phyloP scores from a whole-genome alignment of 2,888 invertebrate species.

The Ligdia adustata region DNA sequence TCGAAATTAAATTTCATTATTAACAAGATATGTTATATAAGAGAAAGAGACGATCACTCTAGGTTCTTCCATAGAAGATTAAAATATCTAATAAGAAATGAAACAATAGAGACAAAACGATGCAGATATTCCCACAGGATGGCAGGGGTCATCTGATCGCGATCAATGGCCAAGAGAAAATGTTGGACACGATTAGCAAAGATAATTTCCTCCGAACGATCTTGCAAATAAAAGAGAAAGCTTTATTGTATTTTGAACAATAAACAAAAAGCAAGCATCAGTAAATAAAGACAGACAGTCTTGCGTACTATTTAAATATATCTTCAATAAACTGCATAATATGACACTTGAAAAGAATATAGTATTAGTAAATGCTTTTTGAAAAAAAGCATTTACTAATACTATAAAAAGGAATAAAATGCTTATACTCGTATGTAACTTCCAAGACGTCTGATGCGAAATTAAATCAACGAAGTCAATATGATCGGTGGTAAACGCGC shows the following conservation, averaged over 20 bases:
- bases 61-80: slow-evolving; percentile 2
- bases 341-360: slow-evolving; percentile 36
- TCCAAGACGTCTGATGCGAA: slow-evolving; percentile 43
- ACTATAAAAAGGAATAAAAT: slow-evolving; percentile 27
- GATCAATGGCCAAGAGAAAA: slow-evolving; percentile 66
- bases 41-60: neutral
- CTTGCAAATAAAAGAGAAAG: slow-evolving; percentile 40
- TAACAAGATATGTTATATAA: too few relatives aligned
- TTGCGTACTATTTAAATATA: slow-evolving; percentile 16
- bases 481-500: slow-evolving; percentile 28
- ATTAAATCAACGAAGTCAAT: slow-evolving; percentile 48
- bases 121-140: slow-evolving; percentile 56
- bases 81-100: slow-evolving; percentile 11
- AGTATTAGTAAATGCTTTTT: slow-evolving; percentile 38
- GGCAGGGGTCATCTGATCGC: slow-evolving; percentile 60
- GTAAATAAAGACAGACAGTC: neutral
- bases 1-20: too few relatives aligned
- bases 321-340: slow-evolving; percentile 27
- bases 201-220: slow-evolving; percentile 48
- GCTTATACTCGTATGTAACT: slow-evolving; percentile 37
- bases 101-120: slow-evolving; percentile 37
- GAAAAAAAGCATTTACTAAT: too few relatives aligned
- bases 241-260: slow-evolving; percentile 34
- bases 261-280: slow-evolving; percentile 26
- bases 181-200: slow-evolving; percentile 65